Evolutionary conservation across 2,888 invertebrate genomes (phyloP), one percentile per base, ranked within the genome.

Genomic region (Zaprionus bogoriensis): DNA sequence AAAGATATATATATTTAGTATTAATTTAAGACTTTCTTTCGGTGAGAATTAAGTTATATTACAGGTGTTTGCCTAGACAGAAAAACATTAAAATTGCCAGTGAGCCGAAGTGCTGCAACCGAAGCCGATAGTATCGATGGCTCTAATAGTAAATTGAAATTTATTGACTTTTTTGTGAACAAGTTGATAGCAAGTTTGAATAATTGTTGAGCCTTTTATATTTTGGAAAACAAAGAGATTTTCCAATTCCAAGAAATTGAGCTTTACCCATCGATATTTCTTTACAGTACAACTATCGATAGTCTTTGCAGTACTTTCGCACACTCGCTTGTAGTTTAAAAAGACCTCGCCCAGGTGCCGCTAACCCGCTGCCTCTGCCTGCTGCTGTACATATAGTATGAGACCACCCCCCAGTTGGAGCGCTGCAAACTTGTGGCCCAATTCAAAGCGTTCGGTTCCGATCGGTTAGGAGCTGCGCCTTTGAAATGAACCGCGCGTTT

Each of bases 401-500:
- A 23, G 6, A 23, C 23, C 27, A 27, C 22, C 41, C 19, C n/a
- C 22, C 19, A 3, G 22, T n/a, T n/a, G n/a, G 42, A 55, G 52
- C 58, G 10, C n/a, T 20, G 20, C 66, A 74, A 80, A 77, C 60
- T 71, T 77, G 81, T 51, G 74, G 71, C 77, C 38, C 81, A 67
- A 75, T 73, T 75, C 77, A 75, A 75, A 68, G 27, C 14, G 5
- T 14, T 17, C 32, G 32, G 17, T 32, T 50, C 14, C 27, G 23
- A 39, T n/a, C n/a, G 39, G 2, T 39, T 27, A 30, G 58, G 36
- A 48, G 0, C 14, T 23, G 41, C 9, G 28, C n/a, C 22, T 48
- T 77, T 77, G 71, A 77, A 71, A 36, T 66, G 81, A 66, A 66
- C 75, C 71, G 28, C 81, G 81, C 69, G 63, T 77, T 77, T 62